phyloP scores from a whole-genome alignment of 1,140 invertebrate species.

The Neelides sp. region DNA sequence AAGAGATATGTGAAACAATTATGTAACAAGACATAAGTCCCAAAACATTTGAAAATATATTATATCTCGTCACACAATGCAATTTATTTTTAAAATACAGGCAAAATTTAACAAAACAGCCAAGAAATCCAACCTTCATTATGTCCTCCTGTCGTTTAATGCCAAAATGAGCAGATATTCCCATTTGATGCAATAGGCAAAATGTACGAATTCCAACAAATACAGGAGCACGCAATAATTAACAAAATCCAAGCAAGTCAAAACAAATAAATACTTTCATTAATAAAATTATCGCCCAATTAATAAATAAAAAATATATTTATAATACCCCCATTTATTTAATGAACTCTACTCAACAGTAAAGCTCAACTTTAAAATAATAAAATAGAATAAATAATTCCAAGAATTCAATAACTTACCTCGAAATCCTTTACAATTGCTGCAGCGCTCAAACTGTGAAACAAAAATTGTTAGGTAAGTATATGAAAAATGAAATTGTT shows the following conservation, averaged over 20 bases:
- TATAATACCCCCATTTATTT: background rate
- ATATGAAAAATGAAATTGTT: no score
- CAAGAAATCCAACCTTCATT: slow-evolving; percentile 23
- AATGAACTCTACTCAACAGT: no score
- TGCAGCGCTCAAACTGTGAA: slow-evolving; percentile 14
- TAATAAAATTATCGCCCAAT: slow-evolving; percentile 5
- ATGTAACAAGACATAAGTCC: background rate
- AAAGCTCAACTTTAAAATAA: slow-evolving; percentile 1
- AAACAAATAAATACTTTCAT: background rate
- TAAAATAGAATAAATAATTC: no score
- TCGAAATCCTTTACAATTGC: slow-evolving; percentile 10
- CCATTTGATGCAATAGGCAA: background rate
- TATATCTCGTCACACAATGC: no score
- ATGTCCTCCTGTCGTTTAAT: slow-evolving; percentile 16
- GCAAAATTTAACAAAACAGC: slow-evolving; percentile 2
- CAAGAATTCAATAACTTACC: no score
- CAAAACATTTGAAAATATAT: no score
- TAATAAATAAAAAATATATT: background rate
- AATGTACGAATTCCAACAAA: background rate
- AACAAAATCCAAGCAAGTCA: background rate
- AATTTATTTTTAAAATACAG: no score
- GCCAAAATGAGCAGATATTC: background rate
- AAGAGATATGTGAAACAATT: slow-evolving; percentile 2
- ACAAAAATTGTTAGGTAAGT: no score
- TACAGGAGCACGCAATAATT: background rate